Conservation (phyloP, 2,113 vertebrate species). For the pig (Sus scrofa) region DNA sequence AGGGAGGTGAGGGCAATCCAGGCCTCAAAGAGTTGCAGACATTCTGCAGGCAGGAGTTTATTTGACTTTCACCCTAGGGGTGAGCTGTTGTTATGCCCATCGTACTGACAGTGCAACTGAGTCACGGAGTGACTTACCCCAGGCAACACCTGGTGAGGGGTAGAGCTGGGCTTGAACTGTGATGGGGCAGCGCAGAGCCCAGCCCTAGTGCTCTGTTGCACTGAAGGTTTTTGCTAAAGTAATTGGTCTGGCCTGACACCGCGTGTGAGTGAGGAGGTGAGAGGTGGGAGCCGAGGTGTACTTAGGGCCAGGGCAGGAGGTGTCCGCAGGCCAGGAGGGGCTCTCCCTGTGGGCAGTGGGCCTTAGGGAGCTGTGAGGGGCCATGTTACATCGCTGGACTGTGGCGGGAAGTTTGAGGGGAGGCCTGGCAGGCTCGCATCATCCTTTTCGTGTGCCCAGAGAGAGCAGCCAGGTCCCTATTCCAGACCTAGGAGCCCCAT, state of each 20-base stretch:
- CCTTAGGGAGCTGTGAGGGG: rapidly evolving
- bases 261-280: neutral
- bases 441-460: neutral
- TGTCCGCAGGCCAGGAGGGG: neutral
- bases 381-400: neutral
- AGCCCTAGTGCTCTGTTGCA: neutral
- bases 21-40: neutral
- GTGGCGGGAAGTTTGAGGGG: no score
- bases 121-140: neutral
- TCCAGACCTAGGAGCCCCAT: neutral
- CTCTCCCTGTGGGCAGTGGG: neutral
- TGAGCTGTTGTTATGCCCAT: neutral
- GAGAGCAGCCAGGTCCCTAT: neutral
- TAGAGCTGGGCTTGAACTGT: neutral
- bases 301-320: neutral
- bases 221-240: neutral
- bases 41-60: neutral
- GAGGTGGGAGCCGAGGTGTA: no score
- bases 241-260: neutral
- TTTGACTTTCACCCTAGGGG: neutral
- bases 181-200: neutral
- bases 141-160: no score
- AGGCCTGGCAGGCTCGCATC: neutral
- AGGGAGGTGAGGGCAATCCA: rapidly evolving
- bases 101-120: neutral